Evolutionary conservation across 2,888 invertebrate species (phyloP).

Genomic region (Cryptophagus acutangulus): DNA sequence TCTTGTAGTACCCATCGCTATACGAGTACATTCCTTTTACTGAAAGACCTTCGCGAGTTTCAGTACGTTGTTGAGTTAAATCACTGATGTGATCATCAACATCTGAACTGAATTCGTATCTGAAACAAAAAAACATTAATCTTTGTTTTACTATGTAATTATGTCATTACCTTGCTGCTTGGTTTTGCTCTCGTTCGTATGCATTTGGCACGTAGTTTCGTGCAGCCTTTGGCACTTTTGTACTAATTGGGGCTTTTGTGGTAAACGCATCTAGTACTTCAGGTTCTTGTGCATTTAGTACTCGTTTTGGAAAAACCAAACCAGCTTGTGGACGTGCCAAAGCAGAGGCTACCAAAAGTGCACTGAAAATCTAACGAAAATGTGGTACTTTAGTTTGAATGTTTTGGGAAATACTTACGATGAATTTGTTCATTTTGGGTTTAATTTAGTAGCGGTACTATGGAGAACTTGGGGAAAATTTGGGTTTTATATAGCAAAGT

Average conservation of each 20-base stretch:
- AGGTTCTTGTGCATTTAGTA: too few species aligned
- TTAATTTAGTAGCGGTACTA: too few species aligned
- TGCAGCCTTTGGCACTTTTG: neutral
- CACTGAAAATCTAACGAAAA: too few species aligned
- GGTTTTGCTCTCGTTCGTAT: constrained; percentile 21
- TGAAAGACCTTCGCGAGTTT: constrained; percentile 47
- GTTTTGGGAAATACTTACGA: too few species aligned
- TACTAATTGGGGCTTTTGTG: neutral
- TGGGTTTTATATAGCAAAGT: too few species aligned
- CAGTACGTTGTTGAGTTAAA: constrained; percentile 44
- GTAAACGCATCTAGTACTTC: too few species aligned
- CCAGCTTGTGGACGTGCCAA: too few species aligned
- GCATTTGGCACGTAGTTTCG: constrained; percentile 20
- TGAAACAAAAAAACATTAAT: constrained; percentile 26
- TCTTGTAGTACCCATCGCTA: constrained; percentile 55
- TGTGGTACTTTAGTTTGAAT: too few species aligned
- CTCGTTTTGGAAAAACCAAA: too few species aligned
- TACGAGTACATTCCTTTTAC: constrained; percentile 56
- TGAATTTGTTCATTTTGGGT: too few species aligned
- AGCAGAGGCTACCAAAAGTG: too few species aligned
- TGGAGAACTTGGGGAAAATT: too few species aligned
- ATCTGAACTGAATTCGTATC: constrained; percentile 48
- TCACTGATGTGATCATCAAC: constrained; percentile 51
- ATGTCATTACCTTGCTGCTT: constrained; percentile 20
- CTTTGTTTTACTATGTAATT: neutral